Base-by-base conservation (phyloP, 2,113 vertebrate genomes). In the Chlorodrepanis virens region DNA sequence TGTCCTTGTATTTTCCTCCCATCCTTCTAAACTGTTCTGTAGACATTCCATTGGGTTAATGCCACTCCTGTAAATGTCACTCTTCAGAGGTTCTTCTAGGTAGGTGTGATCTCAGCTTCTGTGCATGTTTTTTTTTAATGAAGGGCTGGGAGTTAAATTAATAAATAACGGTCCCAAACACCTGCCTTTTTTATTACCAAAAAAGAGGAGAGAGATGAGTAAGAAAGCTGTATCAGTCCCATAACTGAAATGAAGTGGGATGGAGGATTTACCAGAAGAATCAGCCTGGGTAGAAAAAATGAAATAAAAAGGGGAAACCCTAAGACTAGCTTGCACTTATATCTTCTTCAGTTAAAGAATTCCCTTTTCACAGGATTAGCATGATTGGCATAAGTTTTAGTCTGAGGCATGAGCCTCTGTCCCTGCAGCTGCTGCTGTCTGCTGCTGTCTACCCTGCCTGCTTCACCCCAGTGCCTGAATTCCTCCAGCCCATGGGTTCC, bases 371-470 rank as follows among this genome's bases (percentile, higher is more conserved):
- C 14, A 23, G 84, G 57, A 52, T 59, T 56, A 63, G 71, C 24
- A 10, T 60, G 67, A 70, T 10, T 91, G 83, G 20, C 28, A 13
- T 37, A 68, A 89, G 33, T 70, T 87, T 70, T 74, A 40, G 54
- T 70, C 27, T 0, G 0, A 89, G 83, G 50, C 68, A 17, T 27
- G 50, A 70, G 69, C 29, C 77, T 83, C 47, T 78, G 57, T 74
- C 50, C 20, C 23, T 89, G 83, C 87, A 95, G 91, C 93, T 91
- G 94, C 80, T 86, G 68, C 89, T 82, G 83, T 81, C 87, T 81
- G 37, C 80, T 86, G 68, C 86, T 82, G 83, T 81, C 87, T 81
- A n/a, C 88, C 82, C 64, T 50, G 56, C 47, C 35, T n/a, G 45
- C 64, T 64, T 74, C 65, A 70, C 68, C 35, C 28, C 33, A 11